Evolutionary conservation across 1,140 invertebrate species (phyloP), one percentile per base, ranked within the genome.

Genomic region (Diprion similis): DNA sequence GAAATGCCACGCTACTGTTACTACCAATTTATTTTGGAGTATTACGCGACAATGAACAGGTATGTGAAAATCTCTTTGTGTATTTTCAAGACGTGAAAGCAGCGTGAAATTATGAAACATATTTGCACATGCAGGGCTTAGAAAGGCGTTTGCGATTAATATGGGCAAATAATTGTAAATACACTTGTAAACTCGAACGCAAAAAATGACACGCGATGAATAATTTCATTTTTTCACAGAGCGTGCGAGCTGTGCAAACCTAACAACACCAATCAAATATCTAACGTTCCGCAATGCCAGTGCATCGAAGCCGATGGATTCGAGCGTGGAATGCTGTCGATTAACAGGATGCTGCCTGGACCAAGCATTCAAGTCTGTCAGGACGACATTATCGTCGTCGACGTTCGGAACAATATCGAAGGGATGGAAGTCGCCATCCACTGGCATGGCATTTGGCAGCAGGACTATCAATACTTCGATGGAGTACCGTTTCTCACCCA

Each of bases 341-440:
- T 92, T 1, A 93, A 93, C 78, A 83, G 92, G 46, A 86, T 89
- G 80, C 72, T 93, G 46, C 92, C 92, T 1, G 92, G 92, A 4
- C 91, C 91, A 17, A 75, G 80, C 6, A 90, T 92, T 71, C 84
- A 90, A 75, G 90, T 90, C 69, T 90, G 89, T 74, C 82, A 88
- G 80, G 83, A 86, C 18, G 90, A 91, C 75, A 86, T 81, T 10
- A 80, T 91, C 2, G 79, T 90, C 7, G 85, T 90, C 0, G 87
- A 90, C 76, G 86, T 90, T 11, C 76, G 79, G 7, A 91, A 91
- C 64, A 70, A 66, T 8, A 68, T 71, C 13, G 70, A 72, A 24
- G 76, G 73, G 8, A 68, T 68, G 2, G 76, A 65, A 59, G 76
- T 74, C 10, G 74, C 78, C 0, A 73, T 85, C 7, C 84, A 85